phyloP scores from a whole-genome alignment of 1,140 invertebrate genomes.

The Monomorium pharaonis region DNA sequence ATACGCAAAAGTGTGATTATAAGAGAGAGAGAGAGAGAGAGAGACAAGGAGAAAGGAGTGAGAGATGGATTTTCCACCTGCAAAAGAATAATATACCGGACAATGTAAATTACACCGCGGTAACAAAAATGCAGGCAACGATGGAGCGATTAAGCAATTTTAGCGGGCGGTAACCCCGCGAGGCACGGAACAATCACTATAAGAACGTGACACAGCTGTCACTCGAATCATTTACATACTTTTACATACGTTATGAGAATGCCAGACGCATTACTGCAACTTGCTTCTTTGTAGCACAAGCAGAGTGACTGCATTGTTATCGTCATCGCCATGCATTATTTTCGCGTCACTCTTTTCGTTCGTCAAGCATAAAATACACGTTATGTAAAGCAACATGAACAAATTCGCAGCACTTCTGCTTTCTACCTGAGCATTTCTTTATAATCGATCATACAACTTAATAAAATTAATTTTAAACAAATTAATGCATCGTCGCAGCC shows the following conservation, averaged over 20 bases:
- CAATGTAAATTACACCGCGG: conserved; percentile 32
- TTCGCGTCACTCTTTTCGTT: conserved; percentile 12
- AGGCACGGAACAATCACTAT: conserved; percentile 46
- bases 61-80: conserved; percentile 34
- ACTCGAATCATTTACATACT: conserved; percentile 60
- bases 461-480: no score
- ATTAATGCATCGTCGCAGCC: neutral
- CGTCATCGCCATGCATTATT: conserved; percentile 19
- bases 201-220: conserved; percentile 55
- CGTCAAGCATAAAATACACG: conserved; percentile 29
- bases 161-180: conserved; percentile 43
- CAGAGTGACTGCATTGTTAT: conserved; percentile 45
- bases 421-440: neutral
- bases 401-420: neutral
- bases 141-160: conserved; percentile 46
- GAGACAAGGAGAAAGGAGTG: neutral
- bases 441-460: no score
- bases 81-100: conserved; percentile 35
- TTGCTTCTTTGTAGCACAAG: conserved; percentile 16
- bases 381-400: conserved; percentile 4
- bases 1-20: conserved; percentile 20
- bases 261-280: conserved; percentile 26
- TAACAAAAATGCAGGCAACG: conserved; percentile 35
- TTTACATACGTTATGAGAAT: conserved; percentile 52
- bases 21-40: conserved; percentile 14